Evolutionary conservation across 2,888 invertebrate genomes (phyloP), one percentile per base, ranked within the genome.

Genomic region (Cremastinae sp.): DNA sequence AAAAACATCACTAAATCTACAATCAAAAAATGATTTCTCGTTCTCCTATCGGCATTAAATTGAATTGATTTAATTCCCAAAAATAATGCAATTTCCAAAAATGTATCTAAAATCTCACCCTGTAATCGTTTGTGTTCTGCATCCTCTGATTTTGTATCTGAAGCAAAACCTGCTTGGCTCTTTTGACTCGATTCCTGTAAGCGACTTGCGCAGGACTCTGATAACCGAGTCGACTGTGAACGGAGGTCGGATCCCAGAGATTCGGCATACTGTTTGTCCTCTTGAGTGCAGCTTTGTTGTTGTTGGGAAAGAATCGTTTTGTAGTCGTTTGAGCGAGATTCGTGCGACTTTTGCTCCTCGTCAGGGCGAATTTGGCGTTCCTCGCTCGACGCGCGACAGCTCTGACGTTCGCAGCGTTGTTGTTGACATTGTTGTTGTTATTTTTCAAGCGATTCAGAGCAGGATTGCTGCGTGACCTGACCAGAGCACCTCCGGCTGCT

Each of bases 201-300:
- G 89, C 89, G 43, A 88, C 81, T 70, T 89, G 89, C 20, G 87
- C 86, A 14, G 89, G 87, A 70, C 85, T 89, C 51, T 89, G 89
- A 62, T 89, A 89, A 14, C 89, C 89, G 69, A 89, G 69, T 41
- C 89, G 84, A 81, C 84, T 89, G 61, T 89, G 85, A 45, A 89
- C 89, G 1, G 89, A 89, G 2, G 85, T 86, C 0, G 89, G 89
- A 79, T 89, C 89, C 35, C 86, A 80, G 3, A 89, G 69, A 80
- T 89, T 87, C 0, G 89, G 88, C 77, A 89, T 75, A 74, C 89
- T 89, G 55, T 80, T 89, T 5, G 87, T 87, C 74, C 86, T 83
- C 43, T 88, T 88, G 39, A 86, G 74, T 3, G 78, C 55, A 10
- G 81, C 81, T 45, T 83, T 87, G 45, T 82, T 84, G 45, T 78